Base-by-base conservation (phyloP, 1,140 invertebrate genomes). In the Tenebrio molitor region DNA sequence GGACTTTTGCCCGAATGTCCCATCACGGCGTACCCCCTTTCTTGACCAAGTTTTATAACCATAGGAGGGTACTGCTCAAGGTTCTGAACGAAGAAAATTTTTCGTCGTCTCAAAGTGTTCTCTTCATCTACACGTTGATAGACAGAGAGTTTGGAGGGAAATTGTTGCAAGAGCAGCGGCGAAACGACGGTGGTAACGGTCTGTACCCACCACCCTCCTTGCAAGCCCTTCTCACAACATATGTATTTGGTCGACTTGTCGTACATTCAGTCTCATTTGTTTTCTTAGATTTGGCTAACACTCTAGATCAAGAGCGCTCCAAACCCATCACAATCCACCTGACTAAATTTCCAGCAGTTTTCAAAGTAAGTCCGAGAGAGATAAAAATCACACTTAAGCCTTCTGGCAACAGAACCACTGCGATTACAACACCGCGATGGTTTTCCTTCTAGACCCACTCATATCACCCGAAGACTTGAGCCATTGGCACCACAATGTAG, bases 321-420 rank as follows among this genome's bases (percentile, higher is more conserved):
- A 84, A 85, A 73, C 75, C 80, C 42, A 86, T 89, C 33, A 86
- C 90, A 0, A 87, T 90, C 72, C 84, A 90, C 53, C 79, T 95
- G 3, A 89, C 91, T 66, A 89, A 90, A 73, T 95, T 94, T 83
- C 91, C 91, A 2, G 88, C 89, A 0, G 88, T 91, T 36, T 95
- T 95, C 74, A 88, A 90, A 50, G 80, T 93, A 6, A 91, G 87
- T 67, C 88, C 89, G 29, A 91, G 89, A 15, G 78, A 91, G 0
- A 90, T 91, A 1, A 93, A 93, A 80, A 85, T 93, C 0, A 90
- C n/a, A n/a, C 92, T 0, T 91, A 94, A 78, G 93, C 92, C 0
- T 92, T 95, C 80, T 96, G 94, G 93, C 86, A 92, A 53, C 84
- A 96, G 7, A 95, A 97, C 83, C 92, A 95, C 73, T 89, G 90